Evolutionary conservation across 2,797 vertebrate species (phyloP).

Genomic region (Halcyon badia): DNA sequence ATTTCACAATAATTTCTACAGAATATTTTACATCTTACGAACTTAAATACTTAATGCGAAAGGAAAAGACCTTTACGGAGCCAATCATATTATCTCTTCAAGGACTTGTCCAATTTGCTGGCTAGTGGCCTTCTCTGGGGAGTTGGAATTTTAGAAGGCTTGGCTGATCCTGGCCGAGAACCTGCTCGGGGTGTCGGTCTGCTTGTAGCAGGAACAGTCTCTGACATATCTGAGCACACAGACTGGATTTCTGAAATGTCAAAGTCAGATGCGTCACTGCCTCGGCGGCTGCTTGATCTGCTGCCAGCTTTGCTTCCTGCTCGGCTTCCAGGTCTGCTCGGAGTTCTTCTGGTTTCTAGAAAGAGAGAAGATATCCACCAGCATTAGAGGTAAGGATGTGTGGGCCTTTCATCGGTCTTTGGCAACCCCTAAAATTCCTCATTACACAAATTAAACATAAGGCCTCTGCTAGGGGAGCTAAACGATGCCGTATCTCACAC

Average conservation of each 20-base stretch:
- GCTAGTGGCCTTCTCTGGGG: conserved; percentile 90
- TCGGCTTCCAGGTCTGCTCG: conserved; percentile 87
- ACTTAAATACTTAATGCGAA: conserved; percentile 89
- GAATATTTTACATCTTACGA: conserved; percentile 97
- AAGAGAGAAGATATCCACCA: not conserved
- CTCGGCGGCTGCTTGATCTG: conserved; percentile 94
- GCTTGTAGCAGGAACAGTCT: conserved; percentile 86
- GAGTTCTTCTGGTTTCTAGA: conserved; percentile 87
- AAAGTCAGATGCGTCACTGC: conserved; percentile 97
- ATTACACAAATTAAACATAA: not conserved
- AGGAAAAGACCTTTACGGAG: conserved; percentile 79
- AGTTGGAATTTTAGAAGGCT: conserved; percentile 97
- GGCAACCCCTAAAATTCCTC: not conserved
- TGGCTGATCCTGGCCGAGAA: conserved; percentile 87
- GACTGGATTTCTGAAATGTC: conserved; percentile 99
- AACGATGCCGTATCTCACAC: rapidly evolving
- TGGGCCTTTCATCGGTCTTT: not conserved
- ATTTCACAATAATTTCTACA: conserved; percentile 94
- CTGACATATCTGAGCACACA: conserved; percentile 92
- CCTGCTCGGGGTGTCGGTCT: conserved; percentile 86
- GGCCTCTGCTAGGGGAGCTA: not conserved
- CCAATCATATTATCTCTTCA: conserved; percentile 92
- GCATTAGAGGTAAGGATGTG: not conserved
- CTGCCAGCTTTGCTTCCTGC: conserved; percentile 97
- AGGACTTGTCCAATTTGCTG: conserved; percentile 92